Evolutionary conservation across 2,113 vertebrate genomes (phyloP).

Genomic region (Fukomys damarensis): DNA sequence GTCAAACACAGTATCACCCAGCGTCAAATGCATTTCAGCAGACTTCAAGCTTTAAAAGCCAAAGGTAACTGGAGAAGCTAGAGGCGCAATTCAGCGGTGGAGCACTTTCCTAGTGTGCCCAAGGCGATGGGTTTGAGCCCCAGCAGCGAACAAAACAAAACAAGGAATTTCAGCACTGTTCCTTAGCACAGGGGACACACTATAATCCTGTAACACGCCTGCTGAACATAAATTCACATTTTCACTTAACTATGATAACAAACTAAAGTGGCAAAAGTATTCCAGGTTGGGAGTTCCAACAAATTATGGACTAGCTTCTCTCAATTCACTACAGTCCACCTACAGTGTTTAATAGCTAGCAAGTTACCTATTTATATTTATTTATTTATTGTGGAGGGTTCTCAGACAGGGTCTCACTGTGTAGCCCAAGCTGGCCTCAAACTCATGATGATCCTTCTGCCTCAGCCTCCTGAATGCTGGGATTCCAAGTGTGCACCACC

Average conservation of each 20-base stretch:
- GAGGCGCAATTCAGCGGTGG: no score
- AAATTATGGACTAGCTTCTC: not conserved
- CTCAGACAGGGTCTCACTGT: not conserved
- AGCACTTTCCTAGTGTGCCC: not conserved
- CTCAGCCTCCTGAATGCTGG: not conserved
- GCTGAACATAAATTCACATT: not conserved
- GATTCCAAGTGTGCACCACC: not conserved
- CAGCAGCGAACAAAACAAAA: not conserved
- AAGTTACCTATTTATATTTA: not conserved
- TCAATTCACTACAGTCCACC: not conserved
- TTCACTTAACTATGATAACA: not conserved
- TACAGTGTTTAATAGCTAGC: not conserved
- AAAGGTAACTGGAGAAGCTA: not conserved
- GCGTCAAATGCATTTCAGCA: not conserved
- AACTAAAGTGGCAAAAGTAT: not conserved
- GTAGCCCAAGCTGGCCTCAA: not conserved
- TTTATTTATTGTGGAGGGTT: not conserved
- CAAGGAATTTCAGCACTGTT: not conserved
- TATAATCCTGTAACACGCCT: not conserved
- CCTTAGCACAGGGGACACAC: not conserved
- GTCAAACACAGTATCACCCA: not conserved
- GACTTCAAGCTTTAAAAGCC: not conserved
- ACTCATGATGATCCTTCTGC: not conserved
- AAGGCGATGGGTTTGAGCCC: not conserved
- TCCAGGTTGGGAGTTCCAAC: not conserved